Percentiles rank a stretch among this genome's conserved stretches.
Conservation (phyloP, 2,113 vertebrate genomes). For the Pampusana beccarii region DNA sequence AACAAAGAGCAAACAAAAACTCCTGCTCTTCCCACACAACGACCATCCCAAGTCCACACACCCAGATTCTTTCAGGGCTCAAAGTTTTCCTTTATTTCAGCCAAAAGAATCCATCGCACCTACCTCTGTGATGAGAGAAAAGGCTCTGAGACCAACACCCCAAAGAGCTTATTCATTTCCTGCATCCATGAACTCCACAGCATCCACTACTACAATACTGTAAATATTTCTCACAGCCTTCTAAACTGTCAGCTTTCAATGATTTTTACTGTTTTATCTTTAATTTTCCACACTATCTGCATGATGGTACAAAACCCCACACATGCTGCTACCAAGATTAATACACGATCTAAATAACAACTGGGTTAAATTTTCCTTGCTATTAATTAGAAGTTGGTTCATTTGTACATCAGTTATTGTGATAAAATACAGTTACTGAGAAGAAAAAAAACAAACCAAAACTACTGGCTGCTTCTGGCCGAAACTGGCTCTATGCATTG, state of each 20-base stretch:
- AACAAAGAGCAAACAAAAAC: not conserved
- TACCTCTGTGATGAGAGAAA: not conserved
- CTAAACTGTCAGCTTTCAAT: not conserved
- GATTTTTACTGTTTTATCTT: not conserved
- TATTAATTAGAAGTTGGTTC: not conserved
- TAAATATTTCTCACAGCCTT: not conserved
- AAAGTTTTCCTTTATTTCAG: not conserved
- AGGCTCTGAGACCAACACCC: accelerated
- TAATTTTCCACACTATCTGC: not conserved
- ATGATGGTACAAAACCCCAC: not conserved
- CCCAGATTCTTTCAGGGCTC: not conserved
- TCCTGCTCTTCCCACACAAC: not conserved
- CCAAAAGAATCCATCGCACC: not conserved
- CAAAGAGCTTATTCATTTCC: not conserved
- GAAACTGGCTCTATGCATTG: accelerated
- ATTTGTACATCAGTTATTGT: not conserved
- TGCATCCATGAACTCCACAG: not conserved
- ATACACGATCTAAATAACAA: not conserved
- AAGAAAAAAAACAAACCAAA: not conserved
- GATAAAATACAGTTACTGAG: not conserved
- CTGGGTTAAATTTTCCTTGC: not conserved
- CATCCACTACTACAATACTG: not conserved
- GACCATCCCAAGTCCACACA: not conserved
- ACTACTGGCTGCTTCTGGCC: not conserved
- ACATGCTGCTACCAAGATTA: not conserved